Evolutionary conservation across 2,797 vertebrate species (phyloP).

Genomic region (Denticeps clupeoides): DNA sequence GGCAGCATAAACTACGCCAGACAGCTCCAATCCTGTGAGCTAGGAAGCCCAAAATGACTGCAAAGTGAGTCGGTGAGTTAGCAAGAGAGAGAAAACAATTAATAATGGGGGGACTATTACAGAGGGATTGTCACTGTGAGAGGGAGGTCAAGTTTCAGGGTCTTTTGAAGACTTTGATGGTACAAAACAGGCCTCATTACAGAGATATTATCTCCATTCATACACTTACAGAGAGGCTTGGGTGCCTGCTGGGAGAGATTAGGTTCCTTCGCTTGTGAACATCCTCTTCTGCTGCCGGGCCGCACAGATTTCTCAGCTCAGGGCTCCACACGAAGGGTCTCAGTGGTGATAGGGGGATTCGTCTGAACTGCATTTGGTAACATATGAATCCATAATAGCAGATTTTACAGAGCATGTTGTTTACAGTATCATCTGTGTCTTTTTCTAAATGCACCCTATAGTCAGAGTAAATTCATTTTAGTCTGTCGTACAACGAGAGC

Average conservation of each 20-base stretch:
- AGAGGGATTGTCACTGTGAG: slow-evolving; percentile 57
- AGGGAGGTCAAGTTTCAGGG: slow-evolving; percentile 67
- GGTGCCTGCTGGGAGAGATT: slow-evolving; percentile 72
- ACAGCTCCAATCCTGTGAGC: background rate
- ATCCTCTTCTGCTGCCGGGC: slow-evolving; percentile 51
- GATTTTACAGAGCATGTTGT: too few relatives aligned
- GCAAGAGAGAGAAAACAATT: slow-evolving; percentile 62
- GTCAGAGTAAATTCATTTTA: slow-evolving; percentile 6
- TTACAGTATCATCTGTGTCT: slow-evolving; percentile 4
- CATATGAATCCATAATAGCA: too few relatives aligned
- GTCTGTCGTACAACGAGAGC: too few relatives aligned
- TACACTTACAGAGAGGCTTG: slow-evolving; percentile 67
- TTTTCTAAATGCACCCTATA: slow-evolving; percentile 36
- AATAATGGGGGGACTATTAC: slow-evolving; percentile 72
- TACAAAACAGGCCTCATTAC: slow-evolving; percentile 78
- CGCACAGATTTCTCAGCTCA: slow-evolving; percentile 48
- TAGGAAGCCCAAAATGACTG: slow-evolving; percentile 14
- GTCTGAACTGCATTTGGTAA: too few relatives aligned
- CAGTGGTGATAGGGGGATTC: slow-evolving; percentile 16
- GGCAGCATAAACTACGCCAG: background rate
- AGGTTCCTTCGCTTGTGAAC: slow-evolving; percentile 67
- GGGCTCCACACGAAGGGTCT: slow-evolving; percentile 36
- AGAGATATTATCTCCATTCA: slow-evolving; percentile 81
- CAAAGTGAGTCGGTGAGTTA: slow-evolving; percentile 38
- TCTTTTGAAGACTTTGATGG: slow-evolving; percentile 72